phyloP scores from a whole-genome alignment of 2,888 invertebrate species.

The Strigamia transsilvanica region DNA sequence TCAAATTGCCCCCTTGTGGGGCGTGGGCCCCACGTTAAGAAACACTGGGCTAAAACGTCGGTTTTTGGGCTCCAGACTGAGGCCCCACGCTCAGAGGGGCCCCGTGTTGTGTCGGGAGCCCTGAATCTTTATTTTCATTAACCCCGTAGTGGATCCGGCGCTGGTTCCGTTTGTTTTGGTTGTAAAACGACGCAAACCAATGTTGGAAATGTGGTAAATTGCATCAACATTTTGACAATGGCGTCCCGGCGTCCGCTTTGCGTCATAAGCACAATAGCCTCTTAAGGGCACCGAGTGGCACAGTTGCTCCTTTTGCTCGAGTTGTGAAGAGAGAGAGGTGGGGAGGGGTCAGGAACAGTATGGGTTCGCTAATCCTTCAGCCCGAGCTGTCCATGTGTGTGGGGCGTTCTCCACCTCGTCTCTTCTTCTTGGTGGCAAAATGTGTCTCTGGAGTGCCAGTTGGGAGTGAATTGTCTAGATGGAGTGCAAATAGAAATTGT shows the following conservation, averaged over 20 bases:
- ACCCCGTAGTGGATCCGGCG: no score
- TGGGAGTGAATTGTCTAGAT: background rate
- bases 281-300: constrained; percentile 7
- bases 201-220: background rate
- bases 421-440: background rate
- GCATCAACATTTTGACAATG: constrained; percentile 31
- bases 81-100: no score
- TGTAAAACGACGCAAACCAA: background rate
- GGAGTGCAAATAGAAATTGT: background rate
- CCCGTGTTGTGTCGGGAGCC: no score
- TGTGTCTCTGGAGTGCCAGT: background rate
- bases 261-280: constrained; percentile 33
- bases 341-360: background rate
- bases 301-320: constrained; percentile 49
- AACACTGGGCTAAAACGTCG: no score
- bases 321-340: background rate
- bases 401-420: constrained; percentile 35
- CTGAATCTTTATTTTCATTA: no score
- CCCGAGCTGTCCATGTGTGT: constrained; percentile 34
- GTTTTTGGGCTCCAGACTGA: no score
- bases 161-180: background rate
- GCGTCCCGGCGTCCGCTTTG: background rate
- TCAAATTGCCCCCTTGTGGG: no score
- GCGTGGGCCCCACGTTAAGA: no score
- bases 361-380: constrained; percentile 38